A percentile compares a stretch with the other conserved stretches of the same genome.
These are phyloP conservation scores for Falcunculus frontatus DNA, from an alignment of 2,113 vertebrate species.

Conservation along the genomic window DNA sequence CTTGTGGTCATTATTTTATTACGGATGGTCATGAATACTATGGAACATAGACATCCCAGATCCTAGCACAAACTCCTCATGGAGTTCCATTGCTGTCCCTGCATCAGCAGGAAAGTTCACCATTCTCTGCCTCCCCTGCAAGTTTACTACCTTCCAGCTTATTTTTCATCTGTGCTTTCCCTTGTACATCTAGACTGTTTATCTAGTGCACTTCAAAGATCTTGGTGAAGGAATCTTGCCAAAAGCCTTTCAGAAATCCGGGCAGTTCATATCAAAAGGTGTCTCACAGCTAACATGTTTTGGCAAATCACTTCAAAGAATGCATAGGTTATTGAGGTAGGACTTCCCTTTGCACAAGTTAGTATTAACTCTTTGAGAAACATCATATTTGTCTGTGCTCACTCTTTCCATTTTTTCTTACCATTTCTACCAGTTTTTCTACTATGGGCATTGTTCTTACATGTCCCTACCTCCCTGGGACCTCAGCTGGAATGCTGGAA, in stretches of 20 bases:
- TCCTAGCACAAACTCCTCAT: not conserved
- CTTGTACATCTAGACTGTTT: not conserved
- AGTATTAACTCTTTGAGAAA: not conserved
- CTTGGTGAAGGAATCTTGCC: not conserved
- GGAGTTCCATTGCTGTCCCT: not conserved
- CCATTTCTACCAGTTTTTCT: not conserved
- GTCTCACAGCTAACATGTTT: not conserved
- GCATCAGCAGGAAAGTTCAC: not conserved
- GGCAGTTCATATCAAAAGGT: not conserved
- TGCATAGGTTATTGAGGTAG: not conserved
- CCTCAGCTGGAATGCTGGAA: not conserved
- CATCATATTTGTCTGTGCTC: not conserved
- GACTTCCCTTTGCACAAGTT: not conserved
- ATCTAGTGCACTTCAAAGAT: not conserved
- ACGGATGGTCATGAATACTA: not conserved
- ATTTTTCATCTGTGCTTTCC: not conserved
- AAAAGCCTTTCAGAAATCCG: not conserved
- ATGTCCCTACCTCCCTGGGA: accelerated
- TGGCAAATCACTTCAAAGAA: not conserved
- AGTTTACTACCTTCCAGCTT: not conserved
- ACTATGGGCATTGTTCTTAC: not conserved
- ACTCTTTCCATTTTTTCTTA: not conserved
- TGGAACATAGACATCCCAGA: not conserved
- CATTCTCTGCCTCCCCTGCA: accelerated
- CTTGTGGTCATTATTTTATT: not conserved